Percentiles rank a stretch among this genome's conserved stretches.
These are phyloP conservation scores for Sebastes taczanowskii DNA, from an alignment of 2,797 vertebrate species.

Conservation along the genomic window DNA sequence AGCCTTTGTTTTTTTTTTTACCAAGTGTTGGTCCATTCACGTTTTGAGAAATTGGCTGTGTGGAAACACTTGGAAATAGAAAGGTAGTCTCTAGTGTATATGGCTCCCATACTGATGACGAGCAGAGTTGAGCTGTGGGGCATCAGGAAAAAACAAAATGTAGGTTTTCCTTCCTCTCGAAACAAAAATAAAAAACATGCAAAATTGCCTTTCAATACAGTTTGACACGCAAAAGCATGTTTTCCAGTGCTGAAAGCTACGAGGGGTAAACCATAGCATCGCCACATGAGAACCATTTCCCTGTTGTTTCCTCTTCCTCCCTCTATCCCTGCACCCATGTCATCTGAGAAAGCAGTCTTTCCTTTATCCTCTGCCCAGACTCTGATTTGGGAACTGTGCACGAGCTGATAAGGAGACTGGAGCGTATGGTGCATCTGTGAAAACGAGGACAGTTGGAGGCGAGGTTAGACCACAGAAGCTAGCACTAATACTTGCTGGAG, in stretches of 20 bases:
- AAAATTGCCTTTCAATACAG: constrained; percentile 24
- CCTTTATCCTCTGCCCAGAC: constrained; percentile 49
- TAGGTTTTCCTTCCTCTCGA: not conserved
- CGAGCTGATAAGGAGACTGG: constrained; percentile 40
- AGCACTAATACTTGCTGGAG: constrained; percentile 33
- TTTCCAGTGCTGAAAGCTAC: constrained; percentile 1
- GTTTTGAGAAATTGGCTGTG: constrained; percentile 1
- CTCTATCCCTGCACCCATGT: constrained; percentile 18
- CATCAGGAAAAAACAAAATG: not conserved
- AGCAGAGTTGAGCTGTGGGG: not conserved
- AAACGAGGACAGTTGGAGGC: constrained; percentile 11
- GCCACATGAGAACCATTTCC: constrained; percentile 10
- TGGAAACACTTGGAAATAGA: constrained; percentile 20
- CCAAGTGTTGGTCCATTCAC: constrained; percentile 25
- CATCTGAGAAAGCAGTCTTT: constrained; percentile 26
- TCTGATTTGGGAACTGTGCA: constrained; percentile 50
- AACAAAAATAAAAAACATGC: constrained; percentile 23
- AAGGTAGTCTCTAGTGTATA: constrained; percentile 18
- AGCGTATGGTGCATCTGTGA: not conserved
- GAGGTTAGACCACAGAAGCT: constrained; percentile 28
- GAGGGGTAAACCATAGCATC: not conserved
- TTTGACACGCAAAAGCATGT: constrained; percentile 6
- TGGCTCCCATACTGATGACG: not conserved
- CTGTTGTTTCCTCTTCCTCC: not conserved
- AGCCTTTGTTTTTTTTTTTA: constrained; percentile 3